These are phyloP conservation scores for Cenopis cana DNA, from an alignment of 2,888 invertebrate species.

Conservation along the genomic window DNA sequence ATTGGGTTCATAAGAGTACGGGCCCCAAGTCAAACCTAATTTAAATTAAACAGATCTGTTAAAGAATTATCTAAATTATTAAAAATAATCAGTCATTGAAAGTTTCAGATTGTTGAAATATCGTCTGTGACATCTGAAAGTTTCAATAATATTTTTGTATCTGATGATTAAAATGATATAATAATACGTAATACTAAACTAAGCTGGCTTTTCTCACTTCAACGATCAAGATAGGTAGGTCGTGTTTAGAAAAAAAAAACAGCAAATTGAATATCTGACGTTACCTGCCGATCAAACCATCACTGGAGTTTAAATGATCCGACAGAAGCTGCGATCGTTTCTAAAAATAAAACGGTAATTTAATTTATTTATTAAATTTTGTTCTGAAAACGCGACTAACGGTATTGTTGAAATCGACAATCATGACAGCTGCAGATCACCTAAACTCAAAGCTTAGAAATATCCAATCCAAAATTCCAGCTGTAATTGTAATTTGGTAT, in stretches of 20 bases:
- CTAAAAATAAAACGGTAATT: not conserved
- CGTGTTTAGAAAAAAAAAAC: constrained; percentile 5
- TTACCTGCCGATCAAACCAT: not conserved
- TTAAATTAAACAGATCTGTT: constrained; percentile 68
- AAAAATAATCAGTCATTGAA: constrained; percentile 79
- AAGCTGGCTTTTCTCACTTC: constrained; percentile 28
- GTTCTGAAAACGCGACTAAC: not conserved
- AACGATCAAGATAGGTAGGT: constrained; percentile 17
- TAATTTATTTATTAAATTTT: not conserved
- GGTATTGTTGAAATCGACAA: not conserved
- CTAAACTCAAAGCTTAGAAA: not conserved
- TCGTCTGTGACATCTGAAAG: constrained; percentile 76
- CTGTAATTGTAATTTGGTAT: constrained; percentile 41
- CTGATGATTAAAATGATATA: constrained; percentile 47
- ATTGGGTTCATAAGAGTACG: constrained; percentile 57
- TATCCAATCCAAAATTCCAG: constrained; percentile 25
- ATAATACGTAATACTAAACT: constrained; percentile 35
- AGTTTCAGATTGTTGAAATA: constrained; percentile 82
- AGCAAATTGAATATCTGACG: not conserved
- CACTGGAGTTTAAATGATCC: constrained; percentile 11
- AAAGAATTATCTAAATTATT: constrained; percentile 56
- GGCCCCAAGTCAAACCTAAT: constrained; percentile 49
- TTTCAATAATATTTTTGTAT: constrained; percentile 75
- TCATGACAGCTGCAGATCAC: not conserved
- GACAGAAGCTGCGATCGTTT: not conserved